phyloP scores from a whole-genome alignment of 2,113 vertebrate species.

The Syngnathoides biaculeatus region DNA sequence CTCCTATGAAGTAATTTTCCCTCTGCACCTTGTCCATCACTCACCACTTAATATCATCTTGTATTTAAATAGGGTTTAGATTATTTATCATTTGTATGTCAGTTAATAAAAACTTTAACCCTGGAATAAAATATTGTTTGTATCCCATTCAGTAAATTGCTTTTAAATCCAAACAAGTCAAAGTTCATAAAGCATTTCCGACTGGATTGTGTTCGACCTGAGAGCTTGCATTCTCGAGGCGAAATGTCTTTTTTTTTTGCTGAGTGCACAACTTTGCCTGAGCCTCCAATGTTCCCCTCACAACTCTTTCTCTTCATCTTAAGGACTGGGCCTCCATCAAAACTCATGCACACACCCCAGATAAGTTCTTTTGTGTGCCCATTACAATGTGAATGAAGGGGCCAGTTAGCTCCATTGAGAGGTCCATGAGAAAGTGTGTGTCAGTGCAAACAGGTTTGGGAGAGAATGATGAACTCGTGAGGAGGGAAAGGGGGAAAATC shows the following conservation, averaged over 20 bases:
- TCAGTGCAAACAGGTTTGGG: constrained; percentile 53
- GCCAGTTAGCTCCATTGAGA: constrained; percentile 45
- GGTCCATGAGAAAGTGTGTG: constrained; percentile 52
- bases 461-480: constrained; percentile 64
- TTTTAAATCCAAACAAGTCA: neutral
- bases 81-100: no score
- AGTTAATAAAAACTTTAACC: neutral
- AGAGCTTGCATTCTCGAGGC: neutral
- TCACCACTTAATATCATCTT: neutral
- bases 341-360: constrained; percentile 19
- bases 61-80: neutral
- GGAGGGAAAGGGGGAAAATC: constrained; percentile 39
- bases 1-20: no score
- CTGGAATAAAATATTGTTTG: neutral
- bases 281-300: neutral
- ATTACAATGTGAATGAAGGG: constrained; percentile 64
- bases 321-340: constrained; percentile 4
- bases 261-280: neutral
- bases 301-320: neutral
- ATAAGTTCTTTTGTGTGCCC: constrained; percentile 47
- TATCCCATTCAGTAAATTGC: neutral
- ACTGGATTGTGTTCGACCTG: neutral
- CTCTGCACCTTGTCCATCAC: neutral
- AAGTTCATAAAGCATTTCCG: neutral
- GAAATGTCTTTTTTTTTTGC: neutral